Percentiles rank a stretch among this genome's conserved stretches.
These are phyloP conservation scores for Arothron firmamentum DNA, from an alignment of 2,113 vertebrate species.

Conservation along the genomic window DNA sequence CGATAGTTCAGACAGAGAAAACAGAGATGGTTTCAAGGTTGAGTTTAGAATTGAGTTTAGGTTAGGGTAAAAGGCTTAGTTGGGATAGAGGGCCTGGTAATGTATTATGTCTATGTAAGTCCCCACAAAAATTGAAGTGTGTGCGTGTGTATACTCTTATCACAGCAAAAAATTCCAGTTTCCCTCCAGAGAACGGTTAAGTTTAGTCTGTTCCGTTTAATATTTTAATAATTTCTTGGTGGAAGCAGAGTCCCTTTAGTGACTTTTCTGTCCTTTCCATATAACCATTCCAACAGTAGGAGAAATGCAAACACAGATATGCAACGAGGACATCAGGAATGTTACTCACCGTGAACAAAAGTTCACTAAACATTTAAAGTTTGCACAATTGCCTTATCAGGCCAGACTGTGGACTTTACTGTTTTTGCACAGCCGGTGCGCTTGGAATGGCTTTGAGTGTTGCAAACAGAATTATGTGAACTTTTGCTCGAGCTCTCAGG, in stretches of 20 bases:
- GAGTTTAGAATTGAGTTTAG: too few species aligned
- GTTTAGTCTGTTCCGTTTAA: not conserved
- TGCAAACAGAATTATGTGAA: not conserved
- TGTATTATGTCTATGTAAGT: too few species aligned
- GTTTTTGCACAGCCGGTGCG: not conserved
- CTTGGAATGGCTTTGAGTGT: not conserved
- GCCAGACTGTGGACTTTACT: conserved; percentile 21
- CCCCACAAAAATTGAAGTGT: too few species aligned
- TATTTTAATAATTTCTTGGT: not conserved
- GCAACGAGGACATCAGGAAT: conserved; percentile 45
- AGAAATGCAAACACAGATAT: conserved; percentile 39
- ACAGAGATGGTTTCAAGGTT: too few species aligned
- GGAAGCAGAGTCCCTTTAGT: not conserved
- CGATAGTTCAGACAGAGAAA: conserved; percentile 1
- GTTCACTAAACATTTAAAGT: conserved; percentile 23
- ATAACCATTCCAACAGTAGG: conserved; percentile 6
- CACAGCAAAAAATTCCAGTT: too few species aligned
- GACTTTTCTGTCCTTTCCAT: conserved; percentile 17
- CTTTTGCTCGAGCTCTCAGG: too few species aligned
- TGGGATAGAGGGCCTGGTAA: too few species aligned
- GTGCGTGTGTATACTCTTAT: too few species aligned
- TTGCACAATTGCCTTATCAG: conserved; percentile 31
- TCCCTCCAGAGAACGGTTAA: too few species aligned
- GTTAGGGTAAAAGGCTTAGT: too few species aligned
- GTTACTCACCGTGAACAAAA: conserved; percentile 35